Evolutionary conservation across 2,797 vertebrate species (phyloP).

Genomic region (Lithobates pipiens): DNA sequence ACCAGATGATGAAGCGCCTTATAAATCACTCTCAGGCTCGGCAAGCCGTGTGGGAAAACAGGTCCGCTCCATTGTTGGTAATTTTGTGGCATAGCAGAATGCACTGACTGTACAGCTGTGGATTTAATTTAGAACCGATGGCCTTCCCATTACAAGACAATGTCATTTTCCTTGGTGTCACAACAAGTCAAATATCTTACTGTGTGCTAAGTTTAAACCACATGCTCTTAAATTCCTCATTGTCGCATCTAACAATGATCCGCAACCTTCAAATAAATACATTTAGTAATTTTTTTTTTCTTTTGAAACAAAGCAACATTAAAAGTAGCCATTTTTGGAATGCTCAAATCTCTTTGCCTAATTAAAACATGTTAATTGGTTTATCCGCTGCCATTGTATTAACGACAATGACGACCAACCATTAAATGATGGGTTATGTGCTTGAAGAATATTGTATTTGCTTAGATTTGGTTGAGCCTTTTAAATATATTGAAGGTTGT

Average conservation of each 20-base stretch:
- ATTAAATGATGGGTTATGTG: constrained; percentile 64
- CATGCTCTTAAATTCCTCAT: background rate
- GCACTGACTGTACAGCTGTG: constrained; percentile 39
- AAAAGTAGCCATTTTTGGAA: no score
- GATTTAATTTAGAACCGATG: constrained; percentile 34
- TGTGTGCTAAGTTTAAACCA: background rate
- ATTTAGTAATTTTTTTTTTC: no score
- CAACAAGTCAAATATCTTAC: background rate
- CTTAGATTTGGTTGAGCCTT: constrained; percentile 42
- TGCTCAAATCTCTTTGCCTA: no score
- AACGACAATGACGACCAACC: background rate
- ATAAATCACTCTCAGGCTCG: constrained; percentile 56
- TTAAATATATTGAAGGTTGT: no score
- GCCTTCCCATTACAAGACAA: constrained; percentile 47
- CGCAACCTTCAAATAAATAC: background rate
- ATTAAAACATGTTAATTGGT: background rate
- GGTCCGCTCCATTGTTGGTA: constrained; percentile 50
- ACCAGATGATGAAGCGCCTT: constrained; percentile 47
- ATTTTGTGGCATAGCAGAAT: constrained; percentile 53
- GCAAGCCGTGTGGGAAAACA: constrained; percentile 56
- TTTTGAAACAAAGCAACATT: no score
- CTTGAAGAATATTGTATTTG: constrained; percentile 69
- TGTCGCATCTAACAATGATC: background rate
- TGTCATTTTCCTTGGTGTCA: constrained; percentile 25
- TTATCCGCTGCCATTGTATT: background rate